Conservation (phyloP, 2,113 vertebrate genomes). For the Lagopus muta region DNA sequence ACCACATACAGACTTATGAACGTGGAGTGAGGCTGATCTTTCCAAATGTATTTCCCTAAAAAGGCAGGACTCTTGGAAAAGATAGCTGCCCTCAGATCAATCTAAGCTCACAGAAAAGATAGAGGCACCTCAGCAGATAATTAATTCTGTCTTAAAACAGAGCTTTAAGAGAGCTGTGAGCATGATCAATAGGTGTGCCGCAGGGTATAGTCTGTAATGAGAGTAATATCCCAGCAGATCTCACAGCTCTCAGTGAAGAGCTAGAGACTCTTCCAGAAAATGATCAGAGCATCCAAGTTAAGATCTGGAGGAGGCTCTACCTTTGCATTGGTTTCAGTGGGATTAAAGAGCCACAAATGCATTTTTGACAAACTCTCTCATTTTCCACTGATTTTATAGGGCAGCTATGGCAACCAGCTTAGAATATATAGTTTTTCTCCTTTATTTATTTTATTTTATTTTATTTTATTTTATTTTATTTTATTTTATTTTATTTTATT, state of each 20-base stretch:
- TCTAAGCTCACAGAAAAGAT: background rate
- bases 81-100: background rate
- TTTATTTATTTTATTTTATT: fast-evolving
- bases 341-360: background rate
- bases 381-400: background rate
- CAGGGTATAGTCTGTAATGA: constrained; percentile 32
- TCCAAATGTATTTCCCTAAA: background rate
- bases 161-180: constrained; percentile 11
- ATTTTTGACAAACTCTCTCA: background rate
- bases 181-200: constrained; percentile 24
- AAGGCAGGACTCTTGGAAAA: background rate
- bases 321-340: background rate
- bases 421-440: background rate
- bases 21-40: background rate
- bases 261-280: constrained; percentile 2
- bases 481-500: background rate
- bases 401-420: background rate
- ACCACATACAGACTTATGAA: background rate
- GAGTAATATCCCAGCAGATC: background rate
- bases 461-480: background rate
- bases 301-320: background rate
- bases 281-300: background rate
- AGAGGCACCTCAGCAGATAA: background rate
- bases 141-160: constrained; percentile 38
- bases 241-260: background rate